Evolutionary conservation across 2,888 invertebrate genomes (phyloP), one percentile per base, ranked within the genome.

Genomic region (Drosophila recens): DNA sequence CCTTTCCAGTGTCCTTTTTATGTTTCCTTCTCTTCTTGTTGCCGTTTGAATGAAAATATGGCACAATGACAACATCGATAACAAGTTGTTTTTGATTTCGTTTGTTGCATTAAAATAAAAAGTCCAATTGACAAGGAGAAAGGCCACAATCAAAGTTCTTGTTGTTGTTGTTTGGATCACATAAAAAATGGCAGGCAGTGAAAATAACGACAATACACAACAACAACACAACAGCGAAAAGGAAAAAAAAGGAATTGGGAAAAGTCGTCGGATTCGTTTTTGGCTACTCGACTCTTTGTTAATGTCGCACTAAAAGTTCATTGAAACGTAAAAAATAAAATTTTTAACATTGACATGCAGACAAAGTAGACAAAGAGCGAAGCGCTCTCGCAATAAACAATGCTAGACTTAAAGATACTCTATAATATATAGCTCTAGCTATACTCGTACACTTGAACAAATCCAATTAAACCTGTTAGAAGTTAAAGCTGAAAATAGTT

Each of bases 1-100:
- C 1, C 36, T 4, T 23, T 10, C 9, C 57, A 42, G 53, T 48
- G 67, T 46, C 56, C 59, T 65, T 72, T 72, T 49, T 63, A 42
- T 15, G 48, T 57, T 36, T 6, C 17, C n/a, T n/a, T 11, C 17
- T 42, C 11, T 17, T 34, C 15, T 27, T 62, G 38, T 58, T 53
- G 51, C 30, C 23, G 27, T n/a, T 43, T 38, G 62, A 20, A 20
- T 13, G 63, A 59, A 82, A 82, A 71, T 79, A 79, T 79, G 80
- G 69, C 71, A 68, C 80, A 79, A 76, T 71, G 75, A 70, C 85
- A 87, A 84, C 80, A 87, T 68, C 79, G 87, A 87, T 82, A 84
- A 79, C 85, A 85, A 87, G 85, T 87, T 87, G 85, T 79, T 80
- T 80, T 80, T 84, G 87, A 75, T 84, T 84, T 82, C 67, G 75